These are phyloP conservation scores for Apus apus DNA, from an alignment of 2,113 vertebrate genomes.

Conservation along the genomic window DNA sequence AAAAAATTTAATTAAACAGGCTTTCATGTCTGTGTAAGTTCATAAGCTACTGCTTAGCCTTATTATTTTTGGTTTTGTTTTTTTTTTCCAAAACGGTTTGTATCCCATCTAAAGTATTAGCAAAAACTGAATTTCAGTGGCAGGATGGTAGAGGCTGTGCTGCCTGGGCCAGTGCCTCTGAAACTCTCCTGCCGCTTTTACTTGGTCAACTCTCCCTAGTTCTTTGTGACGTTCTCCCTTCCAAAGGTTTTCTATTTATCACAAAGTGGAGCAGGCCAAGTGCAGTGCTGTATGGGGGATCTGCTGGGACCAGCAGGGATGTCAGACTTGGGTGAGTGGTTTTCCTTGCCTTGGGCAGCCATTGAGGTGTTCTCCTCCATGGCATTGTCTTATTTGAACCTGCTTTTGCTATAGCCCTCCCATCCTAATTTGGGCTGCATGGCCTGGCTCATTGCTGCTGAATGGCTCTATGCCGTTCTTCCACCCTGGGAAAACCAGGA, in stretches of 20 bases:
- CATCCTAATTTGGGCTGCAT: neutral
- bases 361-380: neutral
- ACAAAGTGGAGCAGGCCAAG: accelerated
- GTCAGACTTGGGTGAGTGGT: neutral
- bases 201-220: neutral
- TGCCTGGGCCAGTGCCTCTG: neutral
- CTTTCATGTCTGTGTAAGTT: neutral
- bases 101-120: neutral
- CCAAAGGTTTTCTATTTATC: neutral
- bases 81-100: neutral
- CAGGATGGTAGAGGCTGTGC: neutral
- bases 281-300: neutral
- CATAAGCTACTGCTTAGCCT: neutral
- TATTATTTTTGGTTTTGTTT: neutral
- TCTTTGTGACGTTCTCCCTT: neutral
- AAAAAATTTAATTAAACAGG: constrained; percentile 10
- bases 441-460: neutral
- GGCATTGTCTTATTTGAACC: neutral
- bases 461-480: neutral
- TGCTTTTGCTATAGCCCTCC: neutral
- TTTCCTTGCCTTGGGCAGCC: neutral
- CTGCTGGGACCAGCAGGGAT: neutral
- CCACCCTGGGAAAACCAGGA: neutral
- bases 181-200: neutral
- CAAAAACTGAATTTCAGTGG: neutral